Evolutionary conservation across 1,140 invertebrate genomes (phyloP), one percentile per base, ranked within the genome.

Genomic region (Procambarus virginalis): DNA sequence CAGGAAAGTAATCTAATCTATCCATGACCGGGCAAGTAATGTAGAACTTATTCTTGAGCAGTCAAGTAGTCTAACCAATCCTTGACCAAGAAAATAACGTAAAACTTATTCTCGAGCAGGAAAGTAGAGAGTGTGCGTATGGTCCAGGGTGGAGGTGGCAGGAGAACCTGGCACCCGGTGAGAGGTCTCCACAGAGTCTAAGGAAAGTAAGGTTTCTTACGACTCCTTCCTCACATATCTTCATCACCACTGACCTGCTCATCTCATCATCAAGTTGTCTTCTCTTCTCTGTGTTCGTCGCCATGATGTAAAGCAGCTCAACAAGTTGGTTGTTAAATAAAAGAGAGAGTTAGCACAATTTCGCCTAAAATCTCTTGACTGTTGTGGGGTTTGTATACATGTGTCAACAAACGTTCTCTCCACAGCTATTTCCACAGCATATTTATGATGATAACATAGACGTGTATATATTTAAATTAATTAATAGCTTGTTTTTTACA

Each of bases 211-310:
- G 51, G 51, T 8, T 55, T 12, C 68, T 34, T 20, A 2, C 9
- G 34, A 20, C 51, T 46, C 55, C 0, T n/a, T 68, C 58, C 6
- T 49, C 2, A 3, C n/a, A 17, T 48, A 20, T 49, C n/a, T 5
- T 78, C 10, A n/a, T 8, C 60, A 45, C 22, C 22, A 82, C 86
- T 88, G 12, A 81, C 86, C 86, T 51, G 49, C 78, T 81, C 86
- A 88, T 88, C 64, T 88, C 86, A 82, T 88, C 86, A 75, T 88
- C 86, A 17, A 88, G 51, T 60, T 88, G 86, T 70, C 86, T 88
- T 75, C 86, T 80, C 70, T 88, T 88, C 22, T 88, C 86, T 58
- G 81, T 88, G 10, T 81, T 60, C 9, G 51, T 82, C 48, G 78
- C 86, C 86, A 88, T 88, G 45, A 10, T 88, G 64, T 55, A 75